Conservation (phyloP, 2,797 vertebrate genomes). For the Dromococcyx pavoninus region DNA sequence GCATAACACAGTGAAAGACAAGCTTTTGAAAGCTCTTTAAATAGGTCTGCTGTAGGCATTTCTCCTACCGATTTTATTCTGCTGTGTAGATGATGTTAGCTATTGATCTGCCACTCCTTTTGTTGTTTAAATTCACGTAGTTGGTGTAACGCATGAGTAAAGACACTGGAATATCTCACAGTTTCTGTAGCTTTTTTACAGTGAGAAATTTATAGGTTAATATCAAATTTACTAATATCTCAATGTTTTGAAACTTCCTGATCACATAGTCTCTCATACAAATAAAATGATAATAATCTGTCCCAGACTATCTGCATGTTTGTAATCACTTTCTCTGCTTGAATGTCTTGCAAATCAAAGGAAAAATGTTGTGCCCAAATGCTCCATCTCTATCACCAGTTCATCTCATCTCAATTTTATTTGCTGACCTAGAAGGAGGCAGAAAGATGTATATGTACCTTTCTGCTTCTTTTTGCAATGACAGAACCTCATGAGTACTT, state of each 20-base stretch:
- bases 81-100: neutral
- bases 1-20: neutral
- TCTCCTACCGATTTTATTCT: neutral
- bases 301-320: neutral
- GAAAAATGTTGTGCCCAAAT: neutral
- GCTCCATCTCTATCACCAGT: neutral
- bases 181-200: neutral
- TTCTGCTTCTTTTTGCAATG: neutral
- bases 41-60: neutral
- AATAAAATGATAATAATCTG: neutral
- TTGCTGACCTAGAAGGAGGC: neutral
- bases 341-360: neutral
- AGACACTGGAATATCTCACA: neutral
- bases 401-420: neutral
- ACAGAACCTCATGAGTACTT: neutral
- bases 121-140: rapidly evolving
- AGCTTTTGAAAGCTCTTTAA: neutral
- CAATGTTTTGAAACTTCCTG: neutral
- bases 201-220: neutral
- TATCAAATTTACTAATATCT: neutral
- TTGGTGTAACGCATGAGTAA: neutral
- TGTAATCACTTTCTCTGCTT: neutral
- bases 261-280: neutral
- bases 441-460: neutral
- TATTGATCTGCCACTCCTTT: neutral